Percentiles rank a stretch among this genome's conserved stretches.
Evolutionary conservation across 2,888 invertebrate genomes (phyloP).

Genomic region (Autographa pulchrina): DNA sequence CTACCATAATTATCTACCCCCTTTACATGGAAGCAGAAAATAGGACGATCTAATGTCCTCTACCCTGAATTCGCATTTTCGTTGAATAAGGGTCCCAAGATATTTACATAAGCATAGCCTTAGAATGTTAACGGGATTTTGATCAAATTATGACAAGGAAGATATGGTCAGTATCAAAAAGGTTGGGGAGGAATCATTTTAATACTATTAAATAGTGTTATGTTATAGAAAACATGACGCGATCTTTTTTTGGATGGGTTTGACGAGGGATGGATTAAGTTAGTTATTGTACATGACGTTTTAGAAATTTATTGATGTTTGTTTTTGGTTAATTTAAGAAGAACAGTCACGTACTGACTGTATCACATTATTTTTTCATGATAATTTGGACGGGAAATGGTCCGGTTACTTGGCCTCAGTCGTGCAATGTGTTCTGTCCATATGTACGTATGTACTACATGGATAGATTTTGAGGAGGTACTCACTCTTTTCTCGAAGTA

Average conservation of each 20-base stretch:
- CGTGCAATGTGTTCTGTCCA: too few relatives aligned
- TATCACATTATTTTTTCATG: too few relatives aligned
- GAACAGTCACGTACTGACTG: too few relatives aligned
- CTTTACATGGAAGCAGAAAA: constrained; percentile 4
- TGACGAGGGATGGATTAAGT: too few relatives aligned
- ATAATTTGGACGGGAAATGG: too few relatives aligned
- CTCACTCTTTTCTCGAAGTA: too few relatives aligned
- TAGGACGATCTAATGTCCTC: constrained; percentile 9
- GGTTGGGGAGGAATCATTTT: neutral
- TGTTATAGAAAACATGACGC: neutral
- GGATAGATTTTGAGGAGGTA: too few relatives aligned
- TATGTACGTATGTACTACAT: too few relatives aligned
- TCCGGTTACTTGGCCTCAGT: too few relatives aligned
- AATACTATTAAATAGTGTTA: constrained; percentile 4
- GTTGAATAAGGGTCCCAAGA: constrained; percentile 9
- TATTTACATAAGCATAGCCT: constrained; percentile 11
- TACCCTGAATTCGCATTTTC: constrained; percentile 12
- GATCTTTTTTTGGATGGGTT: neutral
- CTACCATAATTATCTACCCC: constrained; percentile 15
- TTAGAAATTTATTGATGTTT: too few relatives aligned
- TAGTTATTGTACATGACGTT: too few relatives aligned
- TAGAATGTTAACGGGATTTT: constrained; percentile 11
- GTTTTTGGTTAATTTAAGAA: too few relatives aligned
- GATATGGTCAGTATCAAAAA: neutral
- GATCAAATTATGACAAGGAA: constrained; percentile 2